Base-by-base conservation (phyloP, 2,797 vertebrate species). In the Notamacropus eugenii region DNA sequence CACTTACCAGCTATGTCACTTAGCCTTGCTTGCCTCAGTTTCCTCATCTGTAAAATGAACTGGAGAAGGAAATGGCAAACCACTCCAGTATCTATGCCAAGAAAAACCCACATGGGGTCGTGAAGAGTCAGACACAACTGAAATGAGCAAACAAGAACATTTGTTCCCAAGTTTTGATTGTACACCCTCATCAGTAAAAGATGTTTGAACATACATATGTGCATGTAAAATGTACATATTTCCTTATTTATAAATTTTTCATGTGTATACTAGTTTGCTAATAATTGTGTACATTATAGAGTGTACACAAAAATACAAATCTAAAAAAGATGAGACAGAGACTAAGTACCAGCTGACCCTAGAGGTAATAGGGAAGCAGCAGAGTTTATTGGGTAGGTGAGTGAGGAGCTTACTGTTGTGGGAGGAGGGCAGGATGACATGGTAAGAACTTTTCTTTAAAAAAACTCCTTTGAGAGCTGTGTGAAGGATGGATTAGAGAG, bases 381-480 rank as follows among this genome's bases (percentile, higher is more conserved):
- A n/a, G 50, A 55, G 52, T 13, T 54, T 59, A n/a, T 1, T 6
- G 9, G 12, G 19, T 9, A n/a, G 1, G 2, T 9, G 40, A 0
- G 0, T 34, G 28, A 5, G 9, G 13, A 13, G 12, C n/a, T 5
- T 0, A 1, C 1, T 19, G 11, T 27, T 46, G 1, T 16, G 14
- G 22, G 29, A 29, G 8, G 29, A 54, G 56, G 27, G 29, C 55
- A 93, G 58, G n/a, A 34, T 31, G 31, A 74, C 14, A 34, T 13
- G 9, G 29, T 62, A 40, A 94, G 59, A 91, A 54, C 28, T 93
- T 31, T 54, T 87, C 95, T 97, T 95, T 10, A 92, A 57, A 93
- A 93, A 90, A 93, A 14, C 40, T 22, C 14, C 28, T 24, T 67
- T 55, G 90, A 55, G 67, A 82, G 31, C 87, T 92, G 9, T 58